Evolutionary conservation across 1,140 invertebrate species (phyloP), one percentile per base, ranked within the genome.

Genomic region (Monomorium pharaonis): DNA sequence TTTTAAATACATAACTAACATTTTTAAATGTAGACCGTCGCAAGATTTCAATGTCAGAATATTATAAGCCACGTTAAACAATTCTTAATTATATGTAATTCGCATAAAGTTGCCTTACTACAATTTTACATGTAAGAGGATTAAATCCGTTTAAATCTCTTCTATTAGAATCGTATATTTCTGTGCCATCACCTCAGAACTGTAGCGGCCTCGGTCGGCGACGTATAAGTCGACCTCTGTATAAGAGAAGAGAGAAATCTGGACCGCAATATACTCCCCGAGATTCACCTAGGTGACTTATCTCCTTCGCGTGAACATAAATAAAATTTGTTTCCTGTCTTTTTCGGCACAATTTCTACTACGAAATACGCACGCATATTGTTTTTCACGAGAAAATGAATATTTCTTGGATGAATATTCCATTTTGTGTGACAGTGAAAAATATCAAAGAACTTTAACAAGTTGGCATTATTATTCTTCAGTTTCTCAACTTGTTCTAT

Each of bases 201-300:
- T 56, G 44, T 70, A 47, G 72, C 51, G 78, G 21, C 18, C 27
- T 72, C 51, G 78, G 33, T 37, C 27, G 21, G 14, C 67, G 37
- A 83, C 44, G 9, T 74, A 30, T 14, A 37, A 74, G 78, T 83
- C 67, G 42, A 83, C 37, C 42, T 83, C 24, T 14, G 12, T 42
- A 7, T 37, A 42, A 81, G 37, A 42, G 18, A 83, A 83, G 67
- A 72, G 51, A 83, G 37, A 83, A 58, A 83, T n/a, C 67, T 72
- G 18, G 27, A 74, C 78, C 67, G 67, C 78, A 83, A 83, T 81
- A 72, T 81, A 72, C 78, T 72, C 27, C 42, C n/a, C n/a, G n/a
- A 44, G 67, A 74, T 83, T 70, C 51, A 72, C 37, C 51, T 69
- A 56, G 49, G 37, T 83, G 78, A 83, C 78, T 83, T 72, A 72